Evolutionary conservation across 2,888 invertebrate species (phyloP).

Genomic region (Drosophila putrida): DNA sequence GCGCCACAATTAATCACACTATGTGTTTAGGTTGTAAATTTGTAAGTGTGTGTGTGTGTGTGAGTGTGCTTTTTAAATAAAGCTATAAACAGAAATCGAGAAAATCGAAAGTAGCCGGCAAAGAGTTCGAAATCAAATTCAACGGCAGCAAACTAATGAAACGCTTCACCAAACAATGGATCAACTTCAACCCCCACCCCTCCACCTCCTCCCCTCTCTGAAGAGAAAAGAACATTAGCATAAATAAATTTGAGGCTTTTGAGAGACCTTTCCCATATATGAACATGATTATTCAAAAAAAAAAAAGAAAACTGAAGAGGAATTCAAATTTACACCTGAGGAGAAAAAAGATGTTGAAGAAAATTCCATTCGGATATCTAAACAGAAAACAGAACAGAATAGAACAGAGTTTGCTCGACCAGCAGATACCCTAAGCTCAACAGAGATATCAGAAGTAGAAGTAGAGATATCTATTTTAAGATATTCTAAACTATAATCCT

Average conservation of each 20-base stretch:
- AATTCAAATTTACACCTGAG: conserved; percentile 35
- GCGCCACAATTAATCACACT: conserved; percentile 48
- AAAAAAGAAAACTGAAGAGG: conserved; percentile 29
- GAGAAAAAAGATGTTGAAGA: conserved; percentile 17
- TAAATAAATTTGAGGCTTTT: conserved; percentile 55
- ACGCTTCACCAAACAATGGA: conserved; percentile 35
- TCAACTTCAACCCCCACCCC: background rate
- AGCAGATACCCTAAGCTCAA: background rate
- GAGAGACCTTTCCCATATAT: conserved; percentile 35
- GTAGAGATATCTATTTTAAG: too few species aligned
- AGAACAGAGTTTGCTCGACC: background rate
- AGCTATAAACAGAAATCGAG: conserved; percentile 46
- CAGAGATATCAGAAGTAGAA: background rate
- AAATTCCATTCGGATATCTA: conserved; percentile 23
- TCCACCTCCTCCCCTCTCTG: background rate
- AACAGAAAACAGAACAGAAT: background rate
- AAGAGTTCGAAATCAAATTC: conserved; percentile 42
- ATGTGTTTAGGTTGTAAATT: conserved; percentile 17
- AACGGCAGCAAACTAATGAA: conserved; percentile 53
- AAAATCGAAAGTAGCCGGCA: conserved; percentile 56
- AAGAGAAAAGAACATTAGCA: conserved; percentile 50
- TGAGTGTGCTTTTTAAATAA: conserved; percentile 33
- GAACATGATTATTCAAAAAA: conserved; percentile 50
- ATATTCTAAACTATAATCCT: too few species aligned
- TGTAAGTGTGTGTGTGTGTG: background rate